Base-by-base conservation (phyloP, 2,888 invertebrate genomes). In the Seira ritae region DNA sequence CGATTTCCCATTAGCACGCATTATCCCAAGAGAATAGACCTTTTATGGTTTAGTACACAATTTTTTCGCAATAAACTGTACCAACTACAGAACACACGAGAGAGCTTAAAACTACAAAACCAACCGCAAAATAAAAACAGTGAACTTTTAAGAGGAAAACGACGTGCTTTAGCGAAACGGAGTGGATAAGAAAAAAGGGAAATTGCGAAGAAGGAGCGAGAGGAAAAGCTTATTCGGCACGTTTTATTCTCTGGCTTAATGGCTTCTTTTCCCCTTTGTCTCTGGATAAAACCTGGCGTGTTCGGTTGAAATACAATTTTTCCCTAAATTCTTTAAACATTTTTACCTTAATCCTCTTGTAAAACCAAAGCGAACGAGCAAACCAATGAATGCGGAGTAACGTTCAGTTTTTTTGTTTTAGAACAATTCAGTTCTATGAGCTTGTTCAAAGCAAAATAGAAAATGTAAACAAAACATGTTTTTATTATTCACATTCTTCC, bases 1-100 rank as follows among this genome's bases (percentile, higher is more conserved):
- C 72, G 72, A 81, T 76, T 81, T 71, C 77, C 76, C 76, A 81
- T 81, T 81, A 81, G 37, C 81, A 81, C 80, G 75, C 72, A 76
- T 81, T 81, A 81, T 76, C 81, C 76, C 81, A 20, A 6, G 76
- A 81, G 76, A 81, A 76, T 67, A 60, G 67, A 17, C 62, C 76
- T 68, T 75, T 81, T 76, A 81, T 76, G 71, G 76, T 76, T 76
- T 81, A 76, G 37, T 76, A 71, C 71, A 71, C 67, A 81, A 65
- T 75, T 71, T 75, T 75, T 71, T 75, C 68, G 67, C 66, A 76
- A 68, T 74, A 65, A 66, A 65, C 62, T 22, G 62, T 62, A 20
- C 8, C 62, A 62, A 22, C 62, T 62, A n/a, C n/a, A 62, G 2
- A 19, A 8, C 10, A 62, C 62, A 62, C 20, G 62, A 62, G 62